phyloP scores from a whole-genome alignment of 2,797 vertebrate species.

The Silurus lanzhouensis region DNA sequence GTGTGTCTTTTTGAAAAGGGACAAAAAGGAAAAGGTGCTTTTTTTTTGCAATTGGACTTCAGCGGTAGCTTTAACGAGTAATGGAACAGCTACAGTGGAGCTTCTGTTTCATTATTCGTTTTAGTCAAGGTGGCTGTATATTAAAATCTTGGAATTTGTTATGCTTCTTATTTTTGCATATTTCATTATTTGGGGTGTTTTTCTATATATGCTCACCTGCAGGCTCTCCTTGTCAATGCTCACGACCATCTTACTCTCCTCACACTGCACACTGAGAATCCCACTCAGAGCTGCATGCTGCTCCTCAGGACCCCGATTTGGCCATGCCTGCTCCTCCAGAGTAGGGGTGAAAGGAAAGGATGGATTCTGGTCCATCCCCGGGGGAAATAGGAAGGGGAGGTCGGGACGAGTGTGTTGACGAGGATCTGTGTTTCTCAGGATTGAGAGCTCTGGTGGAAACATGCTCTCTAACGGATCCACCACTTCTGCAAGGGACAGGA shows the following conservation, averaged over 20 bases:
- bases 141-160: neutral
- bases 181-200: neutral
- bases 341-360: constrained; percentile 52
- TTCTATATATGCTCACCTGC: constrained; percentile 74
- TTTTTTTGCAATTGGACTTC: neutral
- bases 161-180: neutral
- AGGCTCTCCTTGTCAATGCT: constrained; percentile 86
- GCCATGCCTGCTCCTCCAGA: constrained; percentile 56
- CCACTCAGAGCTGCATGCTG: constrained; percentile 74
- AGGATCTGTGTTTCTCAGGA: constrained; percentile 70
- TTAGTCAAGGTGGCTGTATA: neutral
- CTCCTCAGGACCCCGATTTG: constrained; percentile 74
- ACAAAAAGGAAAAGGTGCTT: neutral
- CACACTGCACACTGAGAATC: constrained; percentile 82
- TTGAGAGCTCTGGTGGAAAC: constrained; percentile 81
- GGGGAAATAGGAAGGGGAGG: constrained; percentile 72
- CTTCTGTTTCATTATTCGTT: neutral
- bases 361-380: constrained; percentile 46
- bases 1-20: neutral
- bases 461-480: constrained; percentile 63
- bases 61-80: neutral
- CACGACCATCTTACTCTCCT: constrained; percentile 85
- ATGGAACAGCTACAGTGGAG: neutral
- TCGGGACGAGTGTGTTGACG: constrained; percentile 62
- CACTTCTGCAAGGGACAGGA: constrained; percentile 63